These are phyloP conservation scores for Rhyacophila evoluta DNA, from an alignment of 2,888 invertebrate genomes.

Conservation along the genomic window DNA sequence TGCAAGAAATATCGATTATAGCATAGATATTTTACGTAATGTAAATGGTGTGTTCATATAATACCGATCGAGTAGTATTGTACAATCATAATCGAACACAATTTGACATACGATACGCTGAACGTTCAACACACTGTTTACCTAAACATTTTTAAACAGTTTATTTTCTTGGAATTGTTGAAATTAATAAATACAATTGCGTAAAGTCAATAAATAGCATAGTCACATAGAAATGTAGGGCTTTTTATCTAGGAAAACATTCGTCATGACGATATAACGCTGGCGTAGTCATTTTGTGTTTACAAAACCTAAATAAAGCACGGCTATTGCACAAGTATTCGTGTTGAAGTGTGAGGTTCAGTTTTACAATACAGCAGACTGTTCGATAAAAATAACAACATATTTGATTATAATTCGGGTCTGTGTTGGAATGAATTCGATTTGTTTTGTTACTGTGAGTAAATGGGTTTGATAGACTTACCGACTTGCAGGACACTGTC, in stretches of 20 bases:
- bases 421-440: background rate
- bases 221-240: background rate
- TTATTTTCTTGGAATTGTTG: background rate
- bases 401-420: background rate
- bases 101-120: background rate
- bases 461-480: constrained; percentile 68
- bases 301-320: constrained; percentile 33
- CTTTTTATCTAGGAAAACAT: constrained; percentile 26
- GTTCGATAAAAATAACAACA: background rate
- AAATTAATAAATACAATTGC: background rate
- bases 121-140: background rate
- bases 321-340: background rate
- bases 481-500: constrained; percentile 91
- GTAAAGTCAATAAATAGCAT: background rate
- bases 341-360: constrained; percentile 13
- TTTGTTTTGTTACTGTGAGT: background rate
- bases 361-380: background rate
- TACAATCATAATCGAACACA: background rate
- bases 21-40: background rate
- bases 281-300: constrained; percentile 19
- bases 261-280: background rate
- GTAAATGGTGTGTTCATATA: background rate
- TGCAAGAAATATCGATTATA: constrained; percentile 14
- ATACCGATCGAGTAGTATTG: background rate
- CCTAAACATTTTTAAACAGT: background rate